These are phyloP conservation scores for Malurus cyaneus DNA, from an alignment of 2,113 vertebrate genomes.

Conservation along the genomic window DNA sequence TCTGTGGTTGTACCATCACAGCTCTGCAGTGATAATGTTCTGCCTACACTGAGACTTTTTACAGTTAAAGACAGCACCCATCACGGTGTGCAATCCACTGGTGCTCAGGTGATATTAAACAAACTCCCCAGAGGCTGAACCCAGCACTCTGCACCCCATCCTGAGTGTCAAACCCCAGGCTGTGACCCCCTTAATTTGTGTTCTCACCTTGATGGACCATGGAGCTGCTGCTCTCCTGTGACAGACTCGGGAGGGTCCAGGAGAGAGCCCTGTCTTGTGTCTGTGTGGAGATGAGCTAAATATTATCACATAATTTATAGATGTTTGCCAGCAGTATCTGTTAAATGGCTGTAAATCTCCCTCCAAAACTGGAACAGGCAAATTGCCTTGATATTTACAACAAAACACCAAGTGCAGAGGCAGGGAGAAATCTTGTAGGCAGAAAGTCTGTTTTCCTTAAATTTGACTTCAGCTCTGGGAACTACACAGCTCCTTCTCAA, in stretches of 20 bases:
- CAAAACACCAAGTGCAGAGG: neutral
- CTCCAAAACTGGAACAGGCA: neutral
- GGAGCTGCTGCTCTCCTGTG: neutral
- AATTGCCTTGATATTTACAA: neutral
- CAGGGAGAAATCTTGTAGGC: neutral
- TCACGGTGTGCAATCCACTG: neutral
- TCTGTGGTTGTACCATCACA: neutral
- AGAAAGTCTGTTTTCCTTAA: neutral
- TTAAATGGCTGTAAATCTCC: neutral
- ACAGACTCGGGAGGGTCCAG: neutral
- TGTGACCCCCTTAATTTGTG: neutral
- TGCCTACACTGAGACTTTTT: neutral
- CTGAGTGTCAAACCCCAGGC: neutral
- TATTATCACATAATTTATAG: neutral
- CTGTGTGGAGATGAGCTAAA: neutral
- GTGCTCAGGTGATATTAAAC: neutral
- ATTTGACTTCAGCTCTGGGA: neutral
- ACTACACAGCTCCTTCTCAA: neutral
- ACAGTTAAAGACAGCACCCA: neutral
- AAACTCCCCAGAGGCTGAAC: neutral
- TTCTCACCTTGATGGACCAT: neutral
- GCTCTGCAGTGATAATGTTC: neutral
- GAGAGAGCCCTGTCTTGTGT: neutral
- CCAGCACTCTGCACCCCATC: neutral
- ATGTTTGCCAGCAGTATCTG: neutral